Evolutionary conservation across 2,888 invertebrate genomes (phyloP).

Genomic region (Nephrotoma flavescens): DNA sequence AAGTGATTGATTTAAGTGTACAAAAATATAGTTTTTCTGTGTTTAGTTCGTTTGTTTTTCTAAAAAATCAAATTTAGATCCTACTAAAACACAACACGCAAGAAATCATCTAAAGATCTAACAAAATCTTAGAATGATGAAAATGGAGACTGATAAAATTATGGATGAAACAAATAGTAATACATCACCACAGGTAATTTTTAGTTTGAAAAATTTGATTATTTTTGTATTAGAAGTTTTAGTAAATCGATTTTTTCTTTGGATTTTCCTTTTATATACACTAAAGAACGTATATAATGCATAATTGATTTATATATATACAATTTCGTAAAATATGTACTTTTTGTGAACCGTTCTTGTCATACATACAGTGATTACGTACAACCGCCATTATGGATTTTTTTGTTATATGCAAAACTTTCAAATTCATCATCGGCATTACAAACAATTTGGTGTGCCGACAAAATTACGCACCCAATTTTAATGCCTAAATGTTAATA

Average conservation of each 20-base stretch:
- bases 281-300: not conserved
- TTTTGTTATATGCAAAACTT: not conserved
- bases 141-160: slow-evolving; percentile 87
- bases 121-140: slow-evolving; percentile 39
- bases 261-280: not conserved
- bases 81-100: not conserved
- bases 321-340: not conserved
- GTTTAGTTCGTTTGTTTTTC: not conserved
- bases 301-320: not conserved
- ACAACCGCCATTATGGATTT: not conserved
- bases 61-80: not conserved
- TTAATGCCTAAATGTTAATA: not conserved
- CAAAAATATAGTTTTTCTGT: not conserved
- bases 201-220: not conserved
- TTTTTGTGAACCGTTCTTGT: not conserved
- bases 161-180: slow-evolving; percentile 56
- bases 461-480: not conserved
- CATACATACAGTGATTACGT: not conserved
- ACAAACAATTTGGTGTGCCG: not conserved
- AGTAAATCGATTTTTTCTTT: not conserved
- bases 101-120: not conserved
- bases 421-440: not conserved
- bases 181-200: slow-evolving; percentile 2
- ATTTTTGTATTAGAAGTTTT: not conserved
- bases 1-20: not conserved